Base-by-base conservation (phyloP, 1,140 invertebrate species). In the Lethrus apterus region DNA sequence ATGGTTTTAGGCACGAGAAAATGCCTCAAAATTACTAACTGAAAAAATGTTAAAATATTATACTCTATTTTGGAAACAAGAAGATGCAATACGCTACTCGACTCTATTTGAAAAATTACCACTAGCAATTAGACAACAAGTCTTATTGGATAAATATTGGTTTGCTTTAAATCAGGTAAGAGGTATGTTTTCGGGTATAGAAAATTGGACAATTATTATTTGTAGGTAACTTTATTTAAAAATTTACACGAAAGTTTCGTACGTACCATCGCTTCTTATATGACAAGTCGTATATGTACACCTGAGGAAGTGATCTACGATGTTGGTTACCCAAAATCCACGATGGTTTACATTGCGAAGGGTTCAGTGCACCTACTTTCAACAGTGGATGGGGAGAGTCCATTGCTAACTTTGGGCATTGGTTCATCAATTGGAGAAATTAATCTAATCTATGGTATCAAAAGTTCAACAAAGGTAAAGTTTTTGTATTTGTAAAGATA, bases 81-180 rank as follows among this genome's bases (percentile, higher is more conserved):
- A 49, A 35, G 43, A 34, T 3, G 53, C 41, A 9, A 52, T 55
- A 5, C 35, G 23, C 5, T 10, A 14, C 11, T 52, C 53, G 1
- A 23, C 3, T 26, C 38, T 55, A 4, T 45, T 55, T 29, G 23
- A 36, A 14, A 9, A 21, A 7, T 33, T 55, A 23, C 53, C 53
- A 3, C 15, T 33, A 14, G 18, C 53, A 10, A 24, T 55, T 11
- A 32, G 48, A 19, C 41, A 52, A 32, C 35, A 40, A 20, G 40
- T 52, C 17, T 38, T 40, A 13, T 46, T 55, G 33, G 53, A 55
- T 24, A 48, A 46, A 36, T 55, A 49, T 33, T 55, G 50, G 46
- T 49, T 45, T 42, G 38, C 43, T 14, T 40, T 55, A 8, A 38
- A 49, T 11, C 35, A 48, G 23, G 52, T 55, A 38, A 21, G 18